Conservation (phyloP, 2,888 invertebrate genomes). For the Nesidiocoris tenuis region DNA sequence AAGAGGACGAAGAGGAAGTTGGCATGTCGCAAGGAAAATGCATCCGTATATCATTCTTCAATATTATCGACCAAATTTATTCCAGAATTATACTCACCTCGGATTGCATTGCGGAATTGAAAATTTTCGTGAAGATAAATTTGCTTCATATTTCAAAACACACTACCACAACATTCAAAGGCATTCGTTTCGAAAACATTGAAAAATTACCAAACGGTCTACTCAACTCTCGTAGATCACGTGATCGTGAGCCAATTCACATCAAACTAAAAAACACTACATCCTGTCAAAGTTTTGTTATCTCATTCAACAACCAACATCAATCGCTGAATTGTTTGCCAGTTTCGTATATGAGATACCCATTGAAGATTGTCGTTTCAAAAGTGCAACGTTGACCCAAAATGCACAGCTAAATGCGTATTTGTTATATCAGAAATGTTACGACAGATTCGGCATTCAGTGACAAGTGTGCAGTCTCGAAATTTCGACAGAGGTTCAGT, state of each 20-base stretch:
- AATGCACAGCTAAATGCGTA: slow-evolving; percentile 29
- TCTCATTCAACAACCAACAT: slow-evolving; percentile 41
- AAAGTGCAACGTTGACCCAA: slow-evolving; percentile 42
- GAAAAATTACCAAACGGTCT: slow-evolving; percentile 8
- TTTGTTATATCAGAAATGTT: not conserved
- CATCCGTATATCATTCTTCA: not conserved
- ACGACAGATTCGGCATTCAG: slow-evolving; percentile 32
- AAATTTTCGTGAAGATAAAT: no score
- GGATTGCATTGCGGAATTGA: no score
- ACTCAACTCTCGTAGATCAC: slow-evolving; percentile 4
- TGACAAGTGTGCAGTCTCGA: slow-evolving; percentile 10
- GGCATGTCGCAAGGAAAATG: not conserved
- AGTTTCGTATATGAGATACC: slow-evolving; percentile 4
- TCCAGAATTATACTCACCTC: not conserved
- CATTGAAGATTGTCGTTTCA: slow-evolving; percentile 11
- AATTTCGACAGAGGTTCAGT: slow-evolving; percentile 10
- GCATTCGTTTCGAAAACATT: slow-evolving; percentile 26
- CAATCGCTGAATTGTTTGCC: slow-evolving; percentile 5
- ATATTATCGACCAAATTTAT: not conserved
- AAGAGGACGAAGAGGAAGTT: not conserved
- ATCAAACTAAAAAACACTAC: slow-evolving; percentile 6
- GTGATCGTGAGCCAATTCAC: not conserved
- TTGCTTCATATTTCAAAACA: slow-evolving; percentile 7
- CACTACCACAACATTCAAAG: slow-evolving; percentile 34
- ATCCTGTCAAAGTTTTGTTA: slow-evolving; percentile 16